Base-by-base conservation (phyloP, 2,797 vertebrate species). In the Podarcis lilfordi region DNA sequence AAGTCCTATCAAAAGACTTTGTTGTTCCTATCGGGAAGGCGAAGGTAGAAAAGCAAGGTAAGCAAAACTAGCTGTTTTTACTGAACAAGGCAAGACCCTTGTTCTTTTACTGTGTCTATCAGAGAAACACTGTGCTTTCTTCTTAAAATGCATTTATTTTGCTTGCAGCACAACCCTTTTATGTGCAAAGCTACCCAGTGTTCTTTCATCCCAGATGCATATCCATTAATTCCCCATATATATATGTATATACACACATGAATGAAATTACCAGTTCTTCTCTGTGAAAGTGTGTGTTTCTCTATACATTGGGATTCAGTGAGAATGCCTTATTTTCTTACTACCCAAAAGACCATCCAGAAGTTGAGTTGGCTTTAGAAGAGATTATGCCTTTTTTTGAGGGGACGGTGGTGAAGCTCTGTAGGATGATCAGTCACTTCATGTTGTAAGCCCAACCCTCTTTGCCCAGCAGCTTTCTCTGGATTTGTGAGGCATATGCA, bases 21-120 rank as follows among this genome's bases (percentile, higher is more conserved):
- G 82, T 98, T 86, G 32, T 99, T 95, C 98, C 99, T 80, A 98
- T 99, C 84, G 99, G 98, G 94, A 99, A 99, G 97, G 98, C 98
- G 92, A 99, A 99, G 96, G 35, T 99, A n/a, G 99, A 99, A 97
- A 97, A 97, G 93, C 94, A 89, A 98, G 99, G 99, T 99, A 96
- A 96, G 96, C 8, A 64, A 35, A 35, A 8, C 77, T 68, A 75
- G 1, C 3, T 1, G 0, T 87, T 89, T 89, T 0, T 37, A 23
- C 43, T 77, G 25, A 37, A 8, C 8, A 66, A 35, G 17, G 89
- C 25, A 1, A 29, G 84, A 37, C n/a, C 77, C 45, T 86, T 1
- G 29, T 72, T 72, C 9, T 32, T 72, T 35, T 72, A 64, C 6
- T 6, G 59, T 61, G 35, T 32, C 0, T 77, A 76, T 75, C 72